phyloP scores from a whole-genome alignment of 2,797 vertebrate species.

The Neosalanx taihuensis region DNA sequence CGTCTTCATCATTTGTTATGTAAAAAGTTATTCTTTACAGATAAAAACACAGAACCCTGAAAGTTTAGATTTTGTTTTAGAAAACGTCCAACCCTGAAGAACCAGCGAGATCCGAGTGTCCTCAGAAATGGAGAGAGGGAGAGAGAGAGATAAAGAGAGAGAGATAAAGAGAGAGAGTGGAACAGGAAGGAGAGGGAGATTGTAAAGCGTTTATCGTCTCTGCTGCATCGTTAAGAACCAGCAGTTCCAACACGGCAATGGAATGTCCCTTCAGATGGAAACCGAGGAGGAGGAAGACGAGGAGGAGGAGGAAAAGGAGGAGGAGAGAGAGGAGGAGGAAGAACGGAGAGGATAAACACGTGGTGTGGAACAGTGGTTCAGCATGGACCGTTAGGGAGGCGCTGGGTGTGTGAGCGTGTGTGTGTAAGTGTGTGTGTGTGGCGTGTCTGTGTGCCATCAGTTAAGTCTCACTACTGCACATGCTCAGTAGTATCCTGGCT shows the following conservation, averaged over 20 bases:
- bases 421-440: background rate
- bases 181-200: background rate
- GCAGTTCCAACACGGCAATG: background rate
- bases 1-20: background rate
- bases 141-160: too few relatives aligned
- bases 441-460: constrained; percentile 1
- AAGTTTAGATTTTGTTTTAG: background rate
- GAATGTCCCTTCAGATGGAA: background rate
- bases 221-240: background rate
- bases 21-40: constrained; percentile 13
- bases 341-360: background rate
- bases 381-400: background rate
- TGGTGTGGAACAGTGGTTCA: background rate
- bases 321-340: background rate
- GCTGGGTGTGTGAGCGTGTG: background rate
- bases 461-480: constrained; percentile 1
- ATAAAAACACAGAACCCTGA: constrained; percentile 15
- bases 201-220: background rate
- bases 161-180: too few relatives aligned
- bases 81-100: background rate
- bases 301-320: background rate
- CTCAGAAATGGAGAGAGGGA: background rate
- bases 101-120: background rate
- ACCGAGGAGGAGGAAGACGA: background rate
- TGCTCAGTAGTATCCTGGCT: constrained; percentile 15